phyloP scores from a whole-genome alignment of 1,140 invertebrate genomes.

The Pseudomyrmex cubaensis region DNA sequence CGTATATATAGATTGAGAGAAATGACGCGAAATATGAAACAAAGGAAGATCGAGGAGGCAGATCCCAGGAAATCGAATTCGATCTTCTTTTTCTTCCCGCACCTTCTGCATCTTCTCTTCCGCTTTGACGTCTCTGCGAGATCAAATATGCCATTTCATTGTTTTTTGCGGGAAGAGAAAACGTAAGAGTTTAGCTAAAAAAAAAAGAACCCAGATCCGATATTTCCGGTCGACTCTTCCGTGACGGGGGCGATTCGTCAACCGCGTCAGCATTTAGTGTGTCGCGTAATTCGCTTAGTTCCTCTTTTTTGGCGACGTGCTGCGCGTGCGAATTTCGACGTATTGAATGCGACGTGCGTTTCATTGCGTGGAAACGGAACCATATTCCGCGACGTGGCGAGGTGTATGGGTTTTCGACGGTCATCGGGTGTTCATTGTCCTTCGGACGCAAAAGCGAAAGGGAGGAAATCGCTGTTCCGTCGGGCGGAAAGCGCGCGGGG shows the following conservation, averaged over 20 bases:
- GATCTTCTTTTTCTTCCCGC: too few species aligned
- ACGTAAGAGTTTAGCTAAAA: too few species aligned
- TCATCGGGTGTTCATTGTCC: conserved; percentile 47
- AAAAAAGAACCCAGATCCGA: background rate
- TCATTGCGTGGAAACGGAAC: background rate
- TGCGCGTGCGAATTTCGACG: background rate
- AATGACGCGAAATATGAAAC: too few species aligned
- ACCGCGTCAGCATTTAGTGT: conserved; percentile 5
- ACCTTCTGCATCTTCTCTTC: too few species aligned
- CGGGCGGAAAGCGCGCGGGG: background rate
- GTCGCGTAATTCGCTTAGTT: conserved; percentile 20
- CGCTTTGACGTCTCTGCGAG: too few species aligned
- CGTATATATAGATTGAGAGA: too few species aligned
- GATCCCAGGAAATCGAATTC: too few species aligned
- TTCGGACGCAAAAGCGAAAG: conserved; percentile 42
- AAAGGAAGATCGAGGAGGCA: too few species aligned
- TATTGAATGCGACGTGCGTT: conserved; percentile 13
- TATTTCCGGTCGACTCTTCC: background rate
- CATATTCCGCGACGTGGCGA: background rate
- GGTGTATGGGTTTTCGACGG: conserved; percentile 38
- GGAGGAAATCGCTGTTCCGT: conserved; percentile 40
- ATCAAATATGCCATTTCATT: too few species aligned
- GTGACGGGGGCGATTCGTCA: conserved; percentile 1
- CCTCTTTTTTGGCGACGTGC: conserved; percentile 21
- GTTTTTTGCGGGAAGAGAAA: too few species aligned